phyloP scores from a whole-genome alignment of 2,797 vertebrate genomes.

The Cynopterus sphinx region DNA sequence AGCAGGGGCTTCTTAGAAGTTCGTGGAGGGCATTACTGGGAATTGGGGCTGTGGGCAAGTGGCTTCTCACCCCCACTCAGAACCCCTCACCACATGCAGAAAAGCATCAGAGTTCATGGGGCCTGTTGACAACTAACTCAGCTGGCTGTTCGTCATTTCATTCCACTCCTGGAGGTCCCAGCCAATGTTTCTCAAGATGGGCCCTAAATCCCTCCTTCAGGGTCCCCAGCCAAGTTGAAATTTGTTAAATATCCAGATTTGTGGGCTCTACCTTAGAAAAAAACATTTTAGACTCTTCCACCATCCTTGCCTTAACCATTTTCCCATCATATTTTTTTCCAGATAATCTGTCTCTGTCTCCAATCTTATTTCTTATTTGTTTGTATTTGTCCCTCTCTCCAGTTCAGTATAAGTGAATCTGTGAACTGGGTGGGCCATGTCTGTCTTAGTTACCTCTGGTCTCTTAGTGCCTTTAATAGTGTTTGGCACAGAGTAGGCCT shows the following conservation, averaged over 20 bases:
- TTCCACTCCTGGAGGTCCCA: background rate
- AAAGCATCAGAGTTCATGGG: background rate
- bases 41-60: too few species aligned
- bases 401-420: accelerated
- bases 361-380: background rate
- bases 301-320: background rate
- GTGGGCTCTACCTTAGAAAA: background rate
- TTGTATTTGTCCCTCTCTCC: background rate
- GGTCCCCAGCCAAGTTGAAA: background rate
- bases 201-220: background rate
- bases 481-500: background rate
- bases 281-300: background rate
- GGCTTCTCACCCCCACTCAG: background rate
- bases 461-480: background rate
- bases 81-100: background rate
- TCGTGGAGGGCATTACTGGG: background rate
- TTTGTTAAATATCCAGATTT: background rate
- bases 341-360: background rate
- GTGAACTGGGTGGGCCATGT: background rate
- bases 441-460: too few species aligned
- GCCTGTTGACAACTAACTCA: background rate
- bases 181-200: background rate
- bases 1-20: accelerated
- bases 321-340: background rate
- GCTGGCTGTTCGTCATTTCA: too few species aligned